Base-by-base conservation (phyloP, 2,797 vertebrate genomes). In the Chromobotia macracanthus region DNA sequence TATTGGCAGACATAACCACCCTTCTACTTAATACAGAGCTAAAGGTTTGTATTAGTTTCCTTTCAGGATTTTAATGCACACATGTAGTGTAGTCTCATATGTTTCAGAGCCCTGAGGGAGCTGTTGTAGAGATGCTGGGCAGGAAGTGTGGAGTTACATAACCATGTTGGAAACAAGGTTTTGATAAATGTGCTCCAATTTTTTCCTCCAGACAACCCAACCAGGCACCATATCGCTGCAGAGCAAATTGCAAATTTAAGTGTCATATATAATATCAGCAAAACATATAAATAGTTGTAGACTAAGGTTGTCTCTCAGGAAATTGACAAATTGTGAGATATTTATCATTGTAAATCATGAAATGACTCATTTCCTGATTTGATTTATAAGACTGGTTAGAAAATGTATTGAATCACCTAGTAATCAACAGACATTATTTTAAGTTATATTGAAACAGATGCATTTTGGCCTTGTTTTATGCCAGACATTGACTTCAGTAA, bases 111-210 rank as follows among this genome's bases (percentile, higher is more conserved):
- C 60, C 76, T 70, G 67, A 35, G 58, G 66, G 68, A 71, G 60
- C 25, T 61, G 21, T 72, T 67, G 61, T 35, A 65, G 38, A 7
- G n/a, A 72, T 72, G 67, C 63, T 72, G 69, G 58, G 58, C 56
- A 55, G 80, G 58, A 58, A 66, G 75, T 72, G 28, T 78, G 41
- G 50, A 18, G 44, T 78, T 70, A 78, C 66, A 61, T 78, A 78
- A 78, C 28, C 15, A 23, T 63, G 44, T 41, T 78, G 28, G 28
- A 71, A 78, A 61, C 44, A 78, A 69, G 41, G 65, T 77, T 64
- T 51, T 64, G 67, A 63, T 72, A 41, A 72, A 55, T 64, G 55
- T 44, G 23, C 50, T 66, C 21, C 15, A 51, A 77, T 25, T 38
- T 56, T 77, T 69, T 68, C 48, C 12, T 35, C 53, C 41, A 61